Evolutionary conservation across 2,888 invertebrate species (phyloP).

Genomic region (Opisthograptis luteolata): DNA sequence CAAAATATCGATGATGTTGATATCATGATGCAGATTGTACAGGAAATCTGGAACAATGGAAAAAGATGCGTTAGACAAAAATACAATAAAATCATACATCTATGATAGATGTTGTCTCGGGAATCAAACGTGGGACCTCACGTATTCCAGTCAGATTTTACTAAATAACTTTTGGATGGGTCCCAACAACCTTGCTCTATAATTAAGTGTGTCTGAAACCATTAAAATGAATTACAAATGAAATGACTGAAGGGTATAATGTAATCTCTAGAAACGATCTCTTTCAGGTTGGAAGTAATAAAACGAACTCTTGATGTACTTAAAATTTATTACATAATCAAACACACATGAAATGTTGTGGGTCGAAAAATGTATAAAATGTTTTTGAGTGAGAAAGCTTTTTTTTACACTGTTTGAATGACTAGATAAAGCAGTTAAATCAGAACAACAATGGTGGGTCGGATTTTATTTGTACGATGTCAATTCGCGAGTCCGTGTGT

Average conservation of each 20-base stretch:
- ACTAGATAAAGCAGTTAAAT: no score
- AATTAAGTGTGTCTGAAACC: not conserved
- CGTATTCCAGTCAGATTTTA: no score
- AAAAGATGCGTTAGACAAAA: not conserved
- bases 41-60: slow-evolving; percentile 21
- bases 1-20: not conserved
- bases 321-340: no score
- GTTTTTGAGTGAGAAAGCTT: no score
- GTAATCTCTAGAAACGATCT: not conserved
- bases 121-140: not conserved
- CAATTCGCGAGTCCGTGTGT: slow-evolving; percentile 32
- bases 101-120: no score
- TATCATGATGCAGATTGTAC: slow-evolving; percentile 2
- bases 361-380: no score
- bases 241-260: not conserved
- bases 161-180: no score
- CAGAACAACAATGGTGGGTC: slow-evolving; percentile 30
- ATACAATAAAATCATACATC: not conserved
- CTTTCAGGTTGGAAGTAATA: not conserved
- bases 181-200: no score
- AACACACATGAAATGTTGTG: no score
- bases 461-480: slow-evolving; percentile 28
- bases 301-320: no score
- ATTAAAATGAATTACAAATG: no score
- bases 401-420: slow-evolving; percentile 1